phyloP scores from a whole-genome alignment of 35 echinoderm and acorn worm species.

The Eucidaris tribuloides region DNA sequence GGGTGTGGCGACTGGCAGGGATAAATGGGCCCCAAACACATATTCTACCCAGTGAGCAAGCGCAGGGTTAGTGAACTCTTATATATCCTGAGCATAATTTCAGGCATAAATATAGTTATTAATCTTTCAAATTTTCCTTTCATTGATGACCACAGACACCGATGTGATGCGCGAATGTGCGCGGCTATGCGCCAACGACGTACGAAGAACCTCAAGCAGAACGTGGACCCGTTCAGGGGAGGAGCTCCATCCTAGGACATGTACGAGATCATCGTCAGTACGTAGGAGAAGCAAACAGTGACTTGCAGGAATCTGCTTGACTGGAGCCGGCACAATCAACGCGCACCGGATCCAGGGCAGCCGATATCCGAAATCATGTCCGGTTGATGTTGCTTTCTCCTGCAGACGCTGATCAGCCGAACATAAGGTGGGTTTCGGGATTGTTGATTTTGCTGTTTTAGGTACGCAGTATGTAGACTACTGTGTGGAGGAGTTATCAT shows the following conservation, averaged over 20 bases:
- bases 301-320: conserved; percentile 70
- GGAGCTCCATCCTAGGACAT: conserved; percentile 81
- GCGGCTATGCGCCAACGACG: conserved; percentile 67
- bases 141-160: conserved; percentile 69
- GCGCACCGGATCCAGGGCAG: conserved; percentile 74
- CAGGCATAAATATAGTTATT: no score
- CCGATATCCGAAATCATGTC: conserved; percentile 64
- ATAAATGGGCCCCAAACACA: no score
- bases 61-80: no score
- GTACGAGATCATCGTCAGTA: conserved; percentile 77
- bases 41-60: no score
- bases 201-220: conserved; percentile 72
- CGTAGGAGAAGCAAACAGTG: conserved; percentile 61
- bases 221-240: conserved; percentile 60
- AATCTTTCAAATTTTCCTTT: no score
- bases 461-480: no score
- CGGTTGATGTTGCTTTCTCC: conserved; percentile 50
- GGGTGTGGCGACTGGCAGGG: no score
- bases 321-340: conserved; percentile 92
- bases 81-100: no score
- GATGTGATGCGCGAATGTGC: conserved; percentile 90
- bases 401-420: conserved; percentile 75
- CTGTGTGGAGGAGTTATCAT: no score
- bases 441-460: no score
- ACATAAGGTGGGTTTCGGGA: conserved; percentile 59